Conservation (phyloP, 2,888 invertebrate species). For the Pachydiplax longipennis region DNA sequence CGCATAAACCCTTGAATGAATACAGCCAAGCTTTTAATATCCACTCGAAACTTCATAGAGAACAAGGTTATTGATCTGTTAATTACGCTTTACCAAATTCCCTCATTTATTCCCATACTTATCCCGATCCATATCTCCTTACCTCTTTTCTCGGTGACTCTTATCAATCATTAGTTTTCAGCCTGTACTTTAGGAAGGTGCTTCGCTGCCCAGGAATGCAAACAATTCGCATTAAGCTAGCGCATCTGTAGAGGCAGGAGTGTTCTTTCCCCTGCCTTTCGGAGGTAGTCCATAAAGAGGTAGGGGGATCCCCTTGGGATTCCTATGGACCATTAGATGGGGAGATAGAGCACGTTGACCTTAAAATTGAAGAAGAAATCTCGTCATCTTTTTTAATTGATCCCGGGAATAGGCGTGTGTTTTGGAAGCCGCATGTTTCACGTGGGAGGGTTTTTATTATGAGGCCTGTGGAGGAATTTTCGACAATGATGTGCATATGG, state of each 20-base stretch:
- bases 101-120: background rate
- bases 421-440: background rate
- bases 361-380: background rate
- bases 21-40: background rate
- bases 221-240: background rate
- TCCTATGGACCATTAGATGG: background rate
- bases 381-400: background rate
- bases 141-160: background rate
- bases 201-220: background rate
- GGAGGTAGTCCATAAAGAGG: background rate
- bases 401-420: background rate
- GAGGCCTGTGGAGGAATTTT: background rate
- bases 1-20: too few species aligned
- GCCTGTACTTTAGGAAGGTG: background rate
- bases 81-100: background rate
- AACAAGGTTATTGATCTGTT: background rate
- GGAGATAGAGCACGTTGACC: background rate
- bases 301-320: background rate
- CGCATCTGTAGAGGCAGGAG: background rate
- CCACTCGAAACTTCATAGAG: background rate
- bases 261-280: too few species aligned
- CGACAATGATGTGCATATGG: background rate
- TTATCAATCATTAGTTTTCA: background rate
- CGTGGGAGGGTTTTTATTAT: background rate
- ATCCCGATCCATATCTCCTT: background rate